phyloP scores from a whole-genome alignment of 2,797 vertebrate species.

The Lacerta bilineata region DNA sequence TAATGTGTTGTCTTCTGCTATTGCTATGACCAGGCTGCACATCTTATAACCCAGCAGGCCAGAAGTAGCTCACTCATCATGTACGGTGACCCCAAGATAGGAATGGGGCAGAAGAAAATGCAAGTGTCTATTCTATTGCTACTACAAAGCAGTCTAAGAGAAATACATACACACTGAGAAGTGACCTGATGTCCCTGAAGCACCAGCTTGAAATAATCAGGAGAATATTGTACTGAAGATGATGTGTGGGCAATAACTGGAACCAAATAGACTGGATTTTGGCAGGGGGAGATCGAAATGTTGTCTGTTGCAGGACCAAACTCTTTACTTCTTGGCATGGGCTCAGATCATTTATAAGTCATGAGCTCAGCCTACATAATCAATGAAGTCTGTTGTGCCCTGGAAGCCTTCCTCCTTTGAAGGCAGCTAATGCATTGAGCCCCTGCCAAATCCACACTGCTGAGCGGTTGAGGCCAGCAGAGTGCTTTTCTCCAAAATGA shows the following conservation, averaged over 20 bases:
- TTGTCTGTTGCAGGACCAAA: background rate
- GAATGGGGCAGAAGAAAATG: too few species aligned
- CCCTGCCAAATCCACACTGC: background rate
- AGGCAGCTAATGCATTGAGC: slow-evolving; percentile 1
- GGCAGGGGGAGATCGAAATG: background rate
- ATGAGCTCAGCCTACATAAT: slow-evolving; percentile 34
- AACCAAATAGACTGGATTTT: background rate
- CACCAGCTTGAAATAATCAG: background rate
- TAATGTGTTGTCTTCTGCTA: too few species aligned
- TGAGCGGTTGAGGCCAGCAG: background rate
- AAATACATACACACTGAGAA: background rate
- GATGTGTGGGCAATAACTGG: background rate
- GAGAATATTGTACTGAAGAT: background rate
- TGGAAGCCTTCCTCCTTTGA: slow-evolving; percentile 7
- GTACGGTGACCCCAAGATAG: background rate
- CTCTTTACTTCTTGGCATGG: background rate
- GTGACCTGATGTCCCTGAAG: background rate
- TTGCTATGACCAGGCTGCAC: background rate
- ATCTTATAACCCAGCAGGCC: background rate
- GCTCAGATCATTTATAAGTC: slow-evolving; percentile 7
- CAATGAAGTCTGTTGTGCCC: background rate
- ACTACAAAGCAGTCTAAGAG: background rate
- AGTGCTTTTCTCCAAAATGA: background rate
- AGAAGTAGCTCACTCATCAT: background rate
- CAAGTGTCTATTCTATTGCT: too few species aligned